Evolutionary conservation across 2,113 vertebrate genomes (phyloP), one percentile per base, ranked within the genome.

Genomic region (Beaufortia kweichowensis): DNA sequence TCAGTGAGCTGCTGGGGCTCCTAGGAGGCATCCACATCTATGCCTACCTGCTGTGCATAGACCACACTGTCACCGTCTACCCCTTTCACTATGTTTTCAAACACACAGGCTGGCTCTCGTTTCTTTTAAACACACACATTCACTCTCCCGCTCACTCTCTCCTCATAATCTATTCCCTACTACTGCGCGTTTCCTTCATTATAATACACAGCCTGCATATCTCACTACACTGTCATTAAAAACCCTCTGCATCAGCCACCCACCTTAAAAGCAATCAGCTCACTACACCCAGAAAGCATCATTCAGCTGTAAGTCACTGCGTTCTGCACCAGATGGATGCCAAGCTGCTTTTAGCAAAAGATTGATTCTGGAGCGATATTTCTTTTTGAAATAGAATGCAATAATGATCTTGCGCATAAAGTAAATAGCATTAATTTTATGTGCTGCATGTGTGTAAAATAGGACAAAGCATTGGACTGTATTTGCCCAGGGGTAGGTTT

Each of bases 31-130:
- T 72, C 75, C 53, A 68, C 31, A 64, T 56, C 28, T 68, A 48
- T 56, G 67, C 17, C 26, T 71, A 57, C 80, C 57, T 75, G 70
- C 63, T 76, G 33, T 64, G 76, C 69, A 74, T 35, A 59, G 62
- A 76, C 80, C 77, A 77, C 79, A 83, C 79, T 75, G 81, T 75
- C 79, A 69, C 73, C 78, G 77, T 75, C 55, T 7, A 28, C 12
- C 46, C 55, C 29, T 12, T 39, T 26, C n/a, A 24, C 31, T 10
- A 1, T 19, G 29, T 56, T 59, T 29, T 56, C 57, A 64, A 12
- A 76, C 41, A 53, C 46, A 70, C 68, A 28, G 46, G 10, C 46
- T 33, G 53, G 66, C 46, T 31, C 28, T 55, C 48, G 23, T 69
- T 69, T 21, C 19, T 53, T 53, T 33, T 5, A 67, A 26, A 0